A percentile compares a stretch with the other conserved stretches of the same genome.
These are phyloP conservation scores for Calonectris borealis DNA, from an alignment of 2,113 vertebrate genomes.

Conservation along the genomic window DNA sequence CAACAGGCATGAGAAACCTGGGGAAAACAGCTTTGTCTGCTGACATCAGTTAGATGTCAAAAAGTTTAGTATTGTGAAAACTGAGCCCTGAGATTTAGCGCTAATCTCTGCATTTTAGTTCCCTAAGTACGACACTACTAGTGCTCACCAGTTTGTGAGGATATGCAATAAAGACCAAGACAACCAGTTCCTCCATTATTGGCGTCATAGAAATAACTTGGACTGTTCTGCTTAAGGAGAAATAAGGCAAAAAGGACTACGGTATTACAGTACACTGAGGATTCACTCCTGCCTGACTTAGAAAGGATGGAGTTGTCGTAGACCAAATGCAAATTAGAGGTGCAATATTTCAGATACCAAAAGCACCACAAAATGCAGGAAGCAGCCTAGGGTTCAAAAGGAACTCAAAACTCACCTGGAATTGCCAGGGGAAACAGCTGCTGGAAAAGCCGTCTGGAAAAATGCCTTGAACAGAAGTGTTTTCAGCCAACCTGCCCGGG, in stretches of 20 bases:
- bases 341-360: background rate
- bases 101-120: background rate
- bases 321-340: background rate
- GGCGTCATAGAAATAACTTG: rapidly evolving
- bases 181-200: background rate
- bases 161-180: background rate
- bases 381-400: background rate
- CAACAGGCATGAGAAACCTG: background rate
- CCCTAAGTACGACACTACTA: background rate
- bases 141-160: background rate
- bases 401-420: background rate
- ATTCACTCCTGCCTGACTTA: background rate
- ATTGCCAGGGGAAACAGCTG: background rate
- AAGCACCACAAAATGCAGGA: background rate
- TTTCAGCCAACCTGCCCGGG: background rate
- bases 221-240: background rate
- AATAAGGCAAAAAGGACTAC: background rate
- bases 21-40: background rate
- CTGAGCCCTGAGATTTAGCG: background rate
- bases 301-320: background rate
- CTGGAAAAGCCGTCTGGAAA: background rate
- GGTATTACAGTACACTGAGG: background rate
- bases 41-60: background rate
- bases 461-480: background rate
- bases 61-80: background rate